Conservation (phyloP, 2,797 vertebrate genomes). For the Periparus ater region DNA sequence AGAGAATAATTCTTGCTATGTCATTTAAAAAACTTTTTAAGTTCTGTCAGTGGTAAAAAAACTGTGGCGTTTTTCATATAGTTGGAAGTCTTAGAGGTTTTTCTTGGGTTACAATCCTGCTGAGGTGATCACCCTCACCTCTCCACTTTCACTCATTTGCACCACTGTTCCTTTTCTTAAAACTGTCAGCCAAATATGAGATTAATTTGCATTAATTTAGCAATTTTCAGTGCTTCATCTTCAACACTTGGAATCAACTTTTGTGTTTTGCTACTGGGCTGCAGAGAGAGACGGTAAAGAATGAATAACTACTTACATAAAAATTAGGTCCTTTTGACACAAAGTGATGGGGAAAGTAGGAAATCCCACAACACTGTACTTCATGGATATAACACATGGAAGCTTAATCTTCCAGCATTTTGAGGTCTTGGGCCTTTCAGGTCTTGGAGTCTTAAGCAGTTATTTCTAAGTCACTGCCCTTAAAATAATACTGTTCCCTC, state of each 20-base stretch:
- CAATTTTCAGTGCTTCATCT: neutral
- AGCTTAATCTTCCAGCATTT: neutral
- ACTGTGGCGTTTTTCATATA: neutral
- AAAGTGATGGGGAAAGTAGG: neutral
- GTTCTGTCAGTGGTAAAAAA: neutral
- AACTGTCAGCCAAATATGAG: neutral
- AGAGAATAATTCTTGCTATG: neutral
- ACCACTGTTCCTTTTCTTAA: neutral
- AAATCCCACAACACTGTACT: neutral
- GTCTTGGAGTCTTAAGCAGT: neutral
- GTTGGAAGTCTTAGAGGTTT: neutral
- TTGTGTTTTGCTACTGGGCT: neutral
- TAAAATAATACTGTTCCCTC: slow-evolving; percentile 37
- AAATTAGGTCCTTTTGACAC: neutral
- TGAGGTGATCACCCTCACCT: neutral
- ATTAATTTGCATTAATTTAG: neutral
- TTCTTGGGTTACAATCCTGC: neutral
- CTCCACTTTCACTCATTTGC: neutral
- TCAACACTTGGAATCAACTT: neutral
- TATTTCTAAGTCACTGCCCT: slow-evolving; percentile 40
- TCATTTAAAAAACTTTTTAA: neutral
- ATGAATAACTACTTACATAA: neutral
- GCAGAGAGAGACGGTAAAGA: neutral
- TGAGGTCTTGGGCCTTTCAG: neutral
- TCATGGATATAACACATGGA: neutral